These are phyloP conservation scores for Aegotheles bennettii DNA, from an alignment of 2,113 vertebrate species.

Conservation along the genomic window DNA sequence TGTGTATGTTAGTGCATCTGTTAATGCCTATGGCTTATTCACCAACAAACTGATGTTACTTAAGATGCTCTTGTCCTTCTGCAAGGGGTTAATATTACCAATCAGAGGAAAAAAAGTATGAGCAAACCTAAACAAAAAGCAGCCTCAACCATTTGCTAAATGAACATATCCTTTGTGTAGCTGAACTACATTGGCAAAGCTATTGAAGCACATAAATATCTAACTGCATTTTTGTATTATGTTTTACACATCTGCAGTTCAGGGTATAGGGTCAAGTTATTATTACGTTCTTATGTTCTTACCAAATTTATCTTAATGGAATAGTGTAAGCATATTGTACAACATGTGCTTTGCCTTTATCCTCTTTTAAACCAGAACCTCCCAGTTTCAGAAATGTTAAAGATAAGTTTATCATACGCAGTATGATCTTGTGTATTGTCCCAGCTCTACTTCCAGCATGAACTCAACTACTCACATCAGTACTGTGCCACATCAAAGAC, in stretches of 20 bases:
- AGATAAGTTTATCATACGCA: not conserved
- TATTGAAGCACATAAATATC: not conserved
- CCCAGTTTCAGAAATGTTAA: not conserved
- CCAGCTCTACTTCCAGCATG: not conserved
- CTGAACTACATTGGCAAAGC: not conserved
- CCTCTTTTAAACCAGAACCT: not conserved
- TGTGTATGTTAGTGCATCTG: not conserved
- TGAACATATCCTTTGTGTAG: not conserved
- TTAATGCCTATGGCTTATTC: not conserved
- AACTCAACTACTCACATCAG: not conserved
- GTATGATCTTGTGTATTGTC: not conserved
- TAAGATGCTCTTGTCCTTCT: not conserved
- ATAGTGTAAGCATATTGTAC: not conserved
- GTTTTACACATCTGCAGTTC: not conserved
- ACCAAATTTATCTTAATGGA: not conserved
- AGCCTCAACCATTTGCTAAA: not conserved
- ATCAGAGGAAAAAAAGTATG: not conserved
- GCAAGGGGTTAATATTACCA: not conserved
- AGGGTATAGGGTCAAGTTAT: not conserved
- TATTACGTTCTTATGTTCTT: not conserved
- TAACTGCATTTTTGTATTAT: not conserved
- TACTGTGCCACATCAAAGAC: not conserved
- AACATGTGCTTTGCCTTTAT: not conserved
- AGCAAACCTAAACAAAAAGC: not conserved
- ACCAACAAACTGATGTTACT: not conserved